phyloP scores from a whole-genome alignment of 2,113 vertebrate species.

The Syngnathoides biaculeatus region DNA sequence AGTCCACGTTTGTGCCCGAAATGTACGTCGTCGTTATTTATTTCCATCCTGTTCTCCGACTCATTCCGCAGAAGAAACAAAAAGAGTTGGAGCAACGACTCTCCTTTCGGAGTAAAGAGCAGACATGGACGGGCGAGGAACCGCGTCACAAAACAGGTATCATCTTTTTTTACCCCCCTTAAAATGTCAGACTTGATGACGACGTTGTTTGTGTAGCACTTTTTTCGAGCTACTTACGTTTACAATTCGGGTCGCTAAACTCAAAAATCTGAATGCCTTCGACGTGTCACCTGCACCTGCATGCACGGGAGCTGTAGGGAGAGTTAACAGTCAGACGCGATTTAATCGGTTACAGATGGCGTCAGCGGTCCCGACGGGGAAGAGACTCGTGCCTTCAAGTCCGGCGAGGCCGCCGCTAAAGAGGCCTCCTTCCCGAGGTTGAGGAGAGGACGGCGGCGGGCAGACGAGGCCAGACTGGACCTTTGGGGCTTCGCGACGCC shows the following conservation, averaged over 20 bases:
- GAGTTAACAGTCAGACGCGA: constrained; percentile 28
- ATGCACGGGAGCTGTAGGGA: constrained; percentile 15
- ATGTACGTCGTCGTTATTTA: background rate
- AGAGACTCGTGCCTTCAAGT: constrained; percentile 35
- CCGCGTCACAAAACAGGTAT: constrained; percentile 34
- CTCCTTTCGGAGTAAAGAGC: constrained; percentile 39
- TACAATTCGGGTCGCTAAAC: too few relatives aligned
- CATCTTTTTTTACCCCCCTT: background rate
- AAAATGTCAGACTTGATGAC: background rate
- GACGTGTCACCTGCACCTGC: constrained; percentile 15
- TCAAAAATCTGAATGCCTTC: background rate
- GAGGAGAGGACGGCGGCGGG: constrained; percentile 68
- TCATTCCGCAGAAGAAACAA: constrained; percentile 64
- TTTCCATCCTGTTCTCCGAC: background rate
- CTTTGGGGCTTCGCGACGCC: constrained; percentile 73
- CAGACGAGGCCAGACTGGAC: constrained; percentile 67
- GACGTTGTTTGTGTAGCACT: background rate
- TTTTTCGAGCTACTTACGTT: background rate
- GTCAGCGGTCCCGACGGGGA: constrained; percentile 28
- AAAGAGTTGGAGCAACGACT: constrained; percentile 44
- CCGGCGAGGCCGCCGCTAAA: constrained; percentile 39
- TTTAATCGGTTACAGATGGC: constrained; percentile 53
- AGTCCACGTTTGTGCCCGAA: background rate
- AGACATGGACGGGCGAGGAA: constrained; percentile 46
- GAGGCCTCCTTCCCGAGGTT: constrained; percentile 60